Percentiles rank a stretch among this genome's conserved stretches.
Evolutionary conservation across 2,888 invertebrate genomes (phyloP).

Genomic region (Linnaemya vulpina): DNA sequence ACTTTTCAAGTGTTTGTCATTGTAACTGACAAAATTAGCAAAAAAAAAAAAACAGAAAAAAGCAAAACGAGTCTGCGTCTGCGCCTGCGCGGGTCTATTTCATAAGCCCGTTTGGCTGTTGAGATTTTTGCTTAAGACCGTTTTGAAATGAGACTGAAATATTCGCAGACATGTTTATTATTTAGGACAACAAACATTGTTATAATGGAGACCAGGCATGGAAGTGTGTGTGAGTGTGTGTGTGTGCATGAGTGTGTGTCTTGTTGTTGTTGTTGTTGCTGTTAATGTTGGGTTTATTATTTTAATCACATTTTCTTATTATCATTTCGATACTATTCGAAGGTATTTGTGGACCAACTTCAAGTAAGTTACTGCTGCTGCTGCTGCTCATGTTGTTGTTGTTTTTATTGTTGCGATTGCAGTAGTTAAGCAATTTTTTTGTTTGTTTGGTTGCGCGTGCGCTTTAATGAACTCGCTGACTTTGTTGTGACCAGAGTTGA

Average conservation of each 20-base stretch:
- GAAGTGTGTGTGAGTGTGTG: neutral
- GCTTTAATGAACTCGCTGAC: constrained; percentile 63
- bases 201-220: constrained; percentile 18
- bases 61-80: constrained; percentile 7
- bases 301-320: constrained; percentile 64
- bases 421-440: constrained; percentile 4
- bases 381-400: neutral
- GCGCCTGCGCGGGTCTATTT: constrained; percentile 11
- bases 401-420: neutral
- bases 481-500: constrained; percentile 65
- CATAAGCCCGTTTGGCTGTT: constrained; percentile 12
- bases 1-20: constrained; percentile 61
- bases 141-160: constrained; percentile 46
- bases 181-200: constrained; percentile 57
- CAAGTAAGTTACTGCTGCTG: constrained; percentile 10
- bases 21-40: constrained; percentile 61
- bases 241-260: neutral
- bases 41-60: constrained; percentile 22
- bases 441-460: constrained; percentile 50
- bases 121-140: constrained; percentile 33
- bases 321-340: constrained; percentile 50
- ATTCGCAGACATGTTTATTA: constrained; percentile 59
- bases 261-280: neutral
- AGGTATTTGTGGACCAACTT: constrained; percentile 35
- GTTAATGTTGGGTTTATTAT: constrained; percentile 32